Evolutionary conservation across 2,888 invertebrate genomes (phyloP).

Genomic region (Lithophane ornitopus): DNA sequence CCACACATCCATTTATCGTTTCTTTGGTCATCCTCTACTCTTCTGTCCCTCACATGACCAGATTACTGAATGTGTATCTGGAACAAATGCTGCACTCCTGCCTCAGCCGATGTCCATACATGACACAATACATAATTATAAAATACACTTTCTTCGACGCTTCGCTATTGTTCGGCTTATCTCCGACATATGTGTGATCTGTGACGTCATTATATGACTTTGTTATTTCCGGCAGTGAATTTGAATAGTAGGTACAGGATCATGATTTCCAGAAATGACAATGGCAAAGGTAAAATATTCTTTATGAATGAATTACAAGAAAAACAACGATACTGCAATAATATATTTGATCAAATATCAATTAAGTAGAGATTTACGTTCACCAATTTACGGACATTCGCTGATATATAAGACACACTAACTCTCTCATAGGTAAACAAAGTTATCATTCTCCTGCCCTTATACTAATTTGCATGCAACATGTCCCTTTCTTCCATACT

Average conservation of each 20-base stretch:
- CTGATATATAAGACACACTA: too few species aligned
- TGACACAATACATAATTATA: conserved; percentile 19
- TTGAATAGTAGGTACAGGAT: neutral
- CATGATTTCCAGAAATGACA: neutral
- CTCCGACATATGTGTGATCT: neutral
- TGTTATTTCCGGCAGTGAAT: neutral
- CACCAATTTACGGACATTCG: neutral
- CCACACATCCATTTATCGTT: neutral
- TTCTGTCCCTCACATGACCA: neutral
- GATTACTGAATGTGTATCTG: neutral
- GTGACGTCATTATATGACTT: neutral
- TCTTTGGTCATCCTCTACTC: neutral
- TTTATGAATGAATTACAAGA: neutral
- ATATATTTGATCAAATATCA: neutral
- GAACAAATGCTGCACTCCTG: conserved; percentile 11
- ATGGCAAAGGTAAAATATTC: neutral
- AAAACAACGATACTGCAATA: neutral
- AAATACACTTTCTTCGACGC: neutral
- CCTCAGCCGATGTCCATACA: too few species aligned
- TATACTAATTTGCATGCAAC: too few species aligned
- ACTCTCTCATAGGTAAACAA: neutral
- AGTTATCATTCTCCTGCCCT: too few species aligned
- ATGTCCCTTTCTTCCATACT: too few species aligned
- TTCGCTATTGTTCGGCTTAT: conserved; percentile 16
- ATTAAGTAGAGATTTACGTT: neutral